Percentiles rank a stretch among this genome's conserved stretches.
Conservation (phyloP, 2,888 invertebrate species). For the Heliconius ismenius region DNA sequence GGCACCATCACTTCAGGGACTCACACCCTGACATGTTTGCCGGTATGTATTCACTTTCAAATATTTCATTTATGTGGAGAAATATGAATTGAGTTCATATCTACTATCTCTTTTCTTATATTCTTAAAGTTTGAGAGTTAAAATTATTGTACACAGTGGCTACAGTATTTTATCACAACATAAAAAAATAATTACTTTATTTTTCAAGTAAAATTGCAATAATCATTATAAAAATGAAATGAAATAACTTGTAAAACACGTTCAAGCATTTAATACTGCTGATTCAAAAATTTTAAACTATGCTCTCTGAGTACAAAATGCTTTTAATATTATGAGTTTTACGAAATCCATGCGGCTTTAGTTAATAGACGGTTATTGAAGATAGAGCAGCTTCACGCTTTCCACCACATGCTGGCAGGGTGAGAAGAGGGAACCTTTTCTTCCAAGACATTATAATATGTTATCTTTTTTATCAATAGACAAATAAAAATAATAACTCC, state of each 20-base stretch:
- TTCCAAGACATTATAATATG: too few species aligned
- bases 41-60: slow-evolving; percentile 67
- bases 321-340: neutral
- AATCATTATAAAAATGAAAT: neutral
- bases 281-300: slow-evolving; percentile 30
- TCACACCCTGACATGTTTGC: slow-evolving; percentile 87
- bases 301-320: neutral
- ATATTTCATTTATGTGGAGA: neutral
- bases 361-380: too few species aligned
- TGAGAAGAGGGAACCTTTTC: too few species aligned
- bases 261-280: slow-evolving; percentile 22
- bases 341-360: neutral
- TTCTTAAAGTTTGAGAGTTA: too few species aligned
- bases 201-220: neutral
- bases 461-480: too few species aligned
- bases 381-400: too few species aligned
- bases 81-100: neutral
- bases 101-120: too few species aligned
- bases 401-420: too few species aligned
- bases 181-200: neutral
- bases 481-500: too few species aligned
- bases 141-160: too few species aligned
- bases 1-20: slow-evolving; percentile 88
- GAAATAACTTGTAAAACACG: slow-evolving; percentile 25
- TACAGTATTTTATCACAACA: neutral